Base-by-base conservation (phyloP, 1,140 invertebrate species). In the Zaprionus africanus region DNA sequence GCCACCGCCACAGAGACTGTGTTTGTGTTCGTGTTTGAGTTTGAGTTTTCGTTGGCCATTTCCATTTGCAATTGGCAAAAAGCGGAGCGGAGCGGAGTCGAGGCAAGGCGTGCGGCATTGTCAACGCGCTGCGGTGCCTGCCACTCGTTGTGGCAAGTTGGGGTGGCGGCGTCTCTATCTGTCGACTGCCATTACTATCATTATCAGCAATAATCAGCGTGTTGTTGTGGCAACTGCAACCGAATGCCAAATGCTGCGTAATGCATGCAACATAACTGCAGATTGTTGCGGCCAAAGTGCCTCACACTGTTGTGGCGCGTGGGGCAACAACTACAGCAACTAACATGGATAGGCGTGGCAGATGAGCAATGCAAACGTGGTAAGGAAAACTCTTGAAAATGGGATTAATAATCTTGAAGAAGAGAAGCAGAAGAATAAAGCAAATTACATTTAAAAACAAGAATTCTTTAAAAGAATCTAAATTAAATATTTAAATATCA, bases 141-240 rank as follows among this genome's bases (percentile, higher is more conserved):
- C 68, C 58, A 36, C 60, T 60, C 36, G 68, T 72, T 82, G 78
- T 72, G 24, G 70, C 61, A 64, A 34, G 28, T 46, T 41, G 60
- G 22, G 41, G 2, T 31, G 41, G 63, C 7, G 64, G 46, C 22
- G 56, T 36, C 24, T 26, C 43, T 54, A 61, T 69, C 68, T 65
- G 67, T 51, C 66, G 73, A 73, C 76, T 82, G 71, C 58, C 72
- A 70, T 59, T 41, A 64, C 63, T 53, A 67, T 72, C 84, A 84
- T 88, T 84, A 83, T 83, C 81, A 80, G 81, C 81, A 67, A 84
- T 83, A 83, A 83, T 83, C 81, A 83, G 81, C 54, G 81, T 68
- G 68, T 74, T 65, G 62, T 31, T 83, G 81, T 77, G 81, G 81
- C 81, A 54, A 61, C 36, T 82, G 81, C 72, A 36, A 36, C 24